Percentiles rank a stretch among this genome's conserved stretches.
Evolutionary conservation across 2,888 invertebrate species (phyloP).

Genomic region (Drosophila parthenogenetica): DNA sequence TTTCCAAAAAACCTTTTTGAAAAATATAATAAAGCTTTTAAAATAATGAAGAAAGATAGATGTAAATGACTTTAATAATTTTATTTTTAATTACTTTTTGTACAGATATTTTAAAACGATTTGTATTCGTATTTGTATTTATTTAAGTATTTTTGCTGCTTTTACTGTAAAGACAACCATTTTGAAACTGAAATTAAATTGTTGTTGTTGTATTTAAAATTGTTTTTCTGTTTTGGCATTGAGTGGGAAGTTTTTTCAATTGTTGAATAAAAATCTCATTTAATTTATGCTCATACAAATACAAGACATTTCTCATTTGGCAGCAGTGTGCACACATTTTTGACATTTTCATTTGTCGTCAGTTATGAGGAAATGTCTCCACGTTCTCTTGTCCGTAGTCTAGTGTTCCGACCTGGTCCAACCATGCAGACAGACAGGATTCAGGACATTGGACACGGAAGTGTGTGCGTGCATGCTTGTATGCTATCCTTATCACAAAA

Average conservation of each 20-base stretch:
- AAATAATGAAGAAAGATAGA: too few relatives aligned
- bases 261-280: conserved; percentile 44
- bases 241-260: conserved; percentile 17
- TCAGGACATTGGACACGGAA: conserved; percentile 33
- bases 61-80: not conserved
- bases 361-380: conserved; percentile 60
- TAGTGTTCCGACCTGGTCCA: not conserved
- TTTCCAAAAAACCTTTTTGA: too few relatives aligned
- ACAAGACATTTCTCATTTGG: conserved; percentile 65
- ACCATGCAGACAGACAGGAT: conserved; percentile 20
- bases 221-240: conserved; percentile 5
- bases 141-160: not conserved
- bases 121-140: conserved; percentile 1
- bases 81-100: not conserved
- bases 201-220: conserved; percentile 7
- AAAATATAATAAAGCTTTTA: too few relatives aligned
- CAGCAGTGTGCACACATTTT: conserved; percentile 59
- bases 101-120: not conserved
- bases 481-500: conserved; percentile 71
- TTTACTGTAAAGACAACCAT: not conserved
- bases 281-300: conserved; percentile 46
- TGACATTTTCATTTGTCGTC: conserved; percentile 79
- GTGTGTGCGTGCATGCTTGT: conserved; percentile 35
- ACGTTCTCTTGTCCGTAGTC: not conserved
- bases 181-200: not conserved